These are phyloP conservation scores for Brachirus orientalis DNA, from an alignment of 2,113 vertebrate species.

Conservation along the genomic window DNA sequence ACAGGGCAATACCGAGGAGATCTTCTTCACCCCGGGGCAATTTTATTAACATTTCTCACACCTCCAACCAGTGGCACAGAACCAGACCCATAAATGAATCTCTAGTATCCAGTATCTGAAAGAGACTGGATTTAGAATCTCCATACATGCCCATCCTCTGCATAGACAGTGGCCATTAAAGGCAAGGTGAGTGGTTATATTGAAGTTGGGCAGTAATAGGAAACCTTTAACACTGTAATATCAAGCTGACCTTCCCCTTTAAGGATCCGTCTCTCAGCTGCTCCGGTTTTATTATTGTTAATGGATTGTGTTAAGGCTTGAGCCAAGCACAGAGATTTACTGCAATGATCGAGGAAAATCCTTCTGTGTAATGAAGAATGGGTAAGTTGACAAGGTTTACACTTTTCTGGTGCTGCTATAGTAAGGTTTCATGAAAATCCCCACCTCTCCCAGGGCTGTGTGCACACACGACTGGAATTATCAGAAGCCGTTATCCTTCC, in stretches of 20 bases:
- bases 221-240: conserved; percentile 78
- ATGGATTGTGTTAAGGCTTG: conserved; percentile 69
- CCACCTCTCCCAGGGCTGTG: background rate
- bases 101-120: conserved; percentile 42
- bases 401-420: conserved; percentile 27
- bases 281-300: conserved; percentile 73
- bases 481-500: background rate
- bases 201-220: conserved; percentile 75
- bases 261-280: conserved; percentile 65
- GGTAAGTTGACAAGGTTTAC: conserved; percentile 57
- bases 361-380: conserved; percentile 56
- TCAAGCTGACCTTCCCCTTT: conserved; percentile 77
- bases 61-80: conserved; percentile 39
- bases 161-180: conserved; percentile 70
- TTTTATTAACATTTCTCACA: conserved; percentile 66
- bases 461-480: background rate
- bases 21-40: conserved; percentile 51
- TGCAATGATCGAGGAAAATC: conserved; percentile 52
- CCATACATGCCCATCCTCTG: conserved; percentile 58
- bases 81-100: conserved; percentile 57
- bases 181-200: conserved; percentile 72
- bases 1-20: conserved; percentile 37
- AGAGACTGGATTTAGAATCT: conserved; percentile 65
- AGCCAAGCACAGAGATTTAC: conserved; percentile 69
- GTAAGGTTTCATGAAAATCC: conserved; percentile 35